Base-by-base conservation (phyloP, 1,140 invertebrate species). In the Latrodectus geometricus region DNA sequence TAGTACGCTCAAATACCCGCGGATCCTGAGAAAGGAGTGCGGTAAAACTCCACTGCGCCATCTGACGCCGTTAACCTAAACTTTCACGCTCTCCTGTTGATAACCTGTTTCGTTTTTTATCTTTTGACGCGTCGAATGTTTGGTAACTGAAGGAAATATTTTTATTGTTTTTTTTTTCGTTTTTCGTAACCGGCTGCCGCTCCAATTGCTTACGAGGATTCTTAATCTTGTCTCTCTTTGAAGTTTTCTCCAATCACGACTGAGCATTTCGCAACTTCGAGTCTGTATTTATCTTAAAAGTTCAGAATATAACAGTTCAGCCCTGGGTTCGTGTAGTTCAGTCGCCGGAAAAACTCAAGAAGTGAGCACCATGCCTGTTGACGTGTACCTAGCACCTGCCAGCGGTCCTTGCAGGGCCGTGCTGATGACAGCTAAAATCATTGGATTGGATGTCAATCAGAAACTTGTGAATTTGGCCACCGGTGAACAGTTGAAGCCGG, bases 361-460 rank as follows among this genome's bases (percentile, higher is more conserved):
- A 73, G 54, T 83, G 48, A 72, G 17, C 69, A 50, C 61, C 69
- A 89, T 89, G 89, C 69, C 88, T 15, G 81, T 89, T 17, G 88
- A 88, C 49, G 66, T 89, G 4, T 89, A 89, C 50, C 76, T 84
- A 15, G 49, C 66, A 17, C 23, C 75, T 5, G 69, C 80, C 50
- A 89, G 88, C 17, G 83, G 76, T 3, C 87, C 87, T 9, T 90
- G 89, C 87, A 49, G 89, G 20, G 79, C 87, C 23, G 89, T 89
- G 0, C 23, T 77, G 0, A 88, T 90, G 79, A 88, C 88, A 11
- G 89, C 89, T 50, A 95, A 94, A 88, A 93, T 93, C 52, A 90
- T 96, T 9, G 95, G 94, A 61, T 89, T 96, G 14, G 93, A 95
- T 78, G 89, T 96, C 8, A 95, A 96, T 90, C 89, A 94, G 8